Evolutionary conservation across 1,140 invertebrate genomes (phyloP).

Genomic region (Sycophila sp.): DNA sequence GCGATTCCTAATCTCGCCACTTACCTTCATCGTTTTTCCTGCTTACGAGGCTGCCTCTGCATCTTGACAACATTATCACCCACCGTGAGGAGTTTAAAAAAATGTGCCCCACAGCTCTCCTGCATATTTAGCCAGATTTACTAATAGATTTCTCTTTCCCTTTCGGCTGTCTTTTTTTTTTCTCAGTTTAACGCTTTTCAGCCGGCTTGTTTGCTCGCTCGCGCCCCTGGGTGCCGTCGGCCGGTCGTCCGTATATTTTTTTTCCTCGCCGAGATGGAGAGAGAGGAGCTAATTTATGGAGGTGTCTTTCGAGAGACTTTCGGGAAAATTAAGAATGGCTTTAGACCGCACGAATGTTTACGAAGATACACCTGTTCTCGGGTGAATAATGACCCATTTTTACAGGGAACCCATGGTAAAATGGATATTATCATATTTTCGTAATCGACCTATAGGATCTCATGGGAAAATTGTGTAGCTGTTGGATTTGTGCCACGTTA

Average conservation of each 20-base stretch:
- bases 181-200: conserved; percentile 11
- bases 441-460: too few species aligned
- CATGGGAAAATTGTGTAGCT: too few species aligned
- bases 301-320: background rate
- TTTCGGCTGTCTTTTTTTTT: conserved; percentile 3
- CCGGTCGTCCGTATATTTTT: background rate
- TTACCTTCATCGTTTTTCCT: conserved; percentile 25
- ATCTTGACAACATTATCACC: conserved; percentile 36
- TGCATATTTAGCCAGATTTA: conserved; percentile 30
- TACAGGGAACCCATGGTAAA: too few species aligned
- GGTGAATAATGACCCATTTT: background rate
- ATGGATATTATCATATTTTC: too few species aligned
- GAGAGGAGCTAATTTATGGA: background rate
- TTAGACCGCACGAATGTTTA: background rate
- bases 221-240: background rate
- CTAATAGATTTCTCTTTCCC: conserved; percentile 36
- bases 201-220: conserved; percentile 1
- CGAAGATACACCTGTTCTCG: background rate
- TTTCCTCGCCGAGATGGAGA: background rate
- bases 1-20: conserved; percentile 18
- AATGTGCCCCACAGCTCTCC: conserved; percentile 6
- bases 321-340: conserved; percentile 6
- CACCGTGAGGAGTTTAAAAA: background rate
- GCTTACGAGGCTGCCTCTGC: background rate
- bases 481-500: too few species aligned